These are phyloP conservation scores for Dendropsophus ebraccatus DNA, from an alignment of 2,113 vertebrate species.

Conservation along the genomic window DNA sequence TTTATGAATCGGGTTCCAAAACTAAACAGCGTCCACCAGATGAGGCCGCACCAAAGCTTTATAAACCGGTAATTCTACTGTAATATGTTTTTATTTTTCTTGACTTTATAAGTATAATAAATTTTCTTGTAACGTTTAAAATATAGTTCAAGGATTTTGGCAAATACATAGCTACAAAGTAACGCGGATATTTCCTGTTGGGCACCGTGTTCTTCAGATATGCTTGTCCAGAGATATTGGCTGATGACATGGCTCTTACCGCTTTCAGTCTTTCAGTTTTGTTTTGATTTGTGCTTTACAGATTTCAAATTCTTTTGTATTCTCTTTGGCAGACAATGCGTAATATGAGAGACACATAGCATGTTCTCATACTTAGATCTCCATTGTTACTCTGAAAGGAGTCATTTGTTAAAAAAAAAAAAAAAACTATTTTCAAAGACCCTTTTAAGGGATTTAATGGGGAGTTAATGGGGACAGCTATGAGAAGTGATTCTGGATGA, in stretches of 20 bases:
- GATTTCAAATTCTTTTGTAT: constrained; percentile 35
- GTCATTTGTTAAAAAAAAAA: neutral
- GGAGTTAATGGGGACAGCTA: neutral
- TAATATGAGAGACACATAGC: constrained; percentile 3
- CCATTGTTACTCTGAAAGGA: neutral
- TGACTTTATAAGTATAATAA: neutral
- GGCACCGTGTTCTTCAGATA: neutral
- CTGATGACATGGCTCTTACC: constrained; percentile 7
- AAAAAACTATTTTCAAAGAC: neutral
- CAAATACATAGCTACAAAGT: neutral
- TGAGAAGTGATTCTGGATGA: neutral
- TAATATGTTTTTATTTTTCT: neutral
- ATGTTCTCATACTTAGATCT: constrained; percentile 2
- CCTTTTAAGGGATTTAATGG: neutral
- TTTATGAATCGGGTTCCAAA: no score
- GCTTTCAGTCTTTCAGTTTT: constrained; percentile 4
- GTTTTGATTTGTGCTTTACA: constrained; percentile 47
- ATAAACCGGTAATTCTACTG: neutral
- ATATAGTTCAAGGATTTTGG: neutral
- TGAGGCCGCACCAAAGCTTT: no score
- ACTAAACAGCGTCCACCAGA: no score
- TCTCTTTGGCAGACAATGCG: constrained; percentile 8
- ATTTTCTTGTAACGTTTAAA: neutral
- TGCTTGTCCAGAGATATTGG: neutral
- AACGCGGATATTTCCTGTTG: constrained; percentile 10